Evolutionary conservation across 2,113 vertebrate genomes (phyloP).

Genomic region (Mus pahari): DNA sequence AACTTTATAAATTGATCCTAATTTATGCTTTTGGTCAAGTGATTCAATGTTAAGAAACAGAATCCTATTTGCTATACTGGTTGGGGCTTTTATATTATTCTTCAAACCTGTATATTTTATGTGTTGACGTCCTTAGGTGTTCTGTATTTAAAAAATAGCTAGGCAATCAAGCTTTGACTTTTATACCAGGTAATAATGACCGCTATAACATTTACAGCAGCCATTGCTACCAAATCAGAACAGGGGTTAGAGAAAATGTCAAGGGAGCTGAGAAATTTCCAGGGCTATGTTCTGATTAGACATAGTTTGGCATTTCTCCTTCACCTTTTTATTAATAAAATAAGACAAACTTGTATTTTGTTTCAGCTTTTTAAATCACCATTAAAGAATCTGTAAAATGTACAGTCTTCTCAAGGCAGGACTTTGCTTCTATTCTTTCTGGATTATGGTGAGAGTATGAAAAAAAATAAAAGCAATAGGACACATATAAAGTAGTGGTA

Average conservation of each 20-base stretch:
- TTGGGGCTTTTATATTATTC: background rate
- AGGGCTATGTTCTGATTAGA: background rate
- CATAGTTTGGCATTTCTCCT: background rate
- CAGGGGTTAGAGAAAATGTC: background rate
- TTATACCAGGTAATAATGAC: background rate
- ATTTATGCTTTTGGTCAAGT: background rate
- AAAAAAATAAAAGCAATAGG: background rate
- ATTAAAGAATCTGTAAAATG: background rate
- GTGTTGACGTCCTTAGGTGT: background rate
- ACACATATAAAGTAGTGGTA: background rate
- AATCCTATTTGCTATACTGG: background rate
- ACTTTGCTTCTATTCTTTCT: constrained; percentile 9
- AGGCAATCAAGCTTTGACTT: background rate
- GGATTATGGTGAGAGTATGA: constrained; percentile 13
- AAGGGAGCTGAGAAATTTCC: background rate
- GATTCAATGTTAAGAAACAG: background rate
- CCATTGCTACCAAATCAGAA: background rate
- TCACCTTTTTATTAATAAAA: background rate
- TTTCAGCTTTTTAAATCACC: background rate
- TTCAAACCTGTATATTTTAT: background rate
- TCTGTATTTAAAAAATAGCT: background rate
- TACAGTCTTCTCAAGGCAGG: background rate
- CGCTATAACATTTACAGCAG: background rate
- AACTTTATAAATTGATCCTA: background rate
- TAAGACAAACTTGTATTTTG: background rate